These are phyloP conservation scores for Seladonia tumulorum DNA, from an alignment of 2,888 invertebrate species.

Conservation along the genomic window DNA sequence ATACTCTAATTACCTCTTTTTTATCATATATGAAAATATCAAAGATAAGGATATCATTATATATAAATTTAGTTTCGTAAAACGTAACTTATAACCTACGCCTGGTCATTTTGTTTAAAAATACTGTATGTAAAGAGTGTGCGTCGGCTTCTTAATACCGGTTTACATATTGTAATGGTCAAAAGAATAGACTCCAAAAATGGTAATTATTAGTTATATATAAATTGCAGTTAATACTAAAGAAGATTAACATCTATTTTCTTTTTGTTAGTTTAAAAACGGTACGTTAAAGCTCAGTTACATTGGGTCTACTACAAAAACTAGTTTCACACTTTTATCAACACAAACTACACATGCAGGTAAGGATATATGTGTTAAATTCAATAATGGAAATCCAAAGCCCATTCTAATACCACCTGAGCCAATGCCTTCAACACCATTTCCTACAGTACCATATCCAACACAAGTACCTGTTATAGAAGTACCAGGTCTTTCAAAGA, in stretches of 20 bases:
- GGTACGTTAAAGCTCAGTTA: slow-evolving; percentile 48
- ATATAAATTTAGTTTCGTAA: neutral
- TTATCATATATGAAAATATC: neutral
- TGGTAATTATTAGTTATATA: slow-evolving; percentile 43
- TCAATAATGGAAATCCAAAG: slow-evolving; percentile 9
- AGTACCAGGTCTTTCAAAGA: slow-evolving; percentile 54
- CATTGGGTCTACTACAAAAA: slow-evolving; percentile 35
- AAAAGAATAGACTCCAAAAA: slow-evolving; percentile 13
- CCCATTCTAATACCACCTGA: slow-evolving; percentile 45
- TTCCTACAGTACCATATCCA: slow-evolving; percentile 37
- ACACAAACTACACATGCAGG: slow-evolving; percentile 38
- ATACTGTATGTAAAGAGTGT: neutral
- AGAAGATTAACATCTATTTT: neutral
- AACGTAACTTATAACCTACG: slow-evolving; percentile 36
- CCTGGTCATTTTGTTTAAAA: neutral
- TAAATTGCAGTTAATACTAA: neutral
- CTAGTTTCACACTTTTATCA: slow-evolving; percentile 39
- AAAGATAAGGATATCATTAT: slow-evolving; percentile 36
- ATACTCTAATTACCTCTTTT: neutral
- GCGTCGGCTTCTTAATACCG: slow-evolving; percentile 3
- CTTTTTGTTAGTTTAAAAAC: slow-evolving; percentile 54
- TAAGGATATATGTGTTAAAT: slow-evolving; percentile 22
- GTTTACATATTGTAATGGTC: neutral
- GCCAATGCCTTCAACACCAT: slow-evolving; percentile 44
- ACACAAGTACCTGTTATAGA: slow-evolving; percentile 44